Evolutionary conservation across 92 coral and sea anemone genomes (phyloP).

Genomic region (Diadumene lineata): DNA sequence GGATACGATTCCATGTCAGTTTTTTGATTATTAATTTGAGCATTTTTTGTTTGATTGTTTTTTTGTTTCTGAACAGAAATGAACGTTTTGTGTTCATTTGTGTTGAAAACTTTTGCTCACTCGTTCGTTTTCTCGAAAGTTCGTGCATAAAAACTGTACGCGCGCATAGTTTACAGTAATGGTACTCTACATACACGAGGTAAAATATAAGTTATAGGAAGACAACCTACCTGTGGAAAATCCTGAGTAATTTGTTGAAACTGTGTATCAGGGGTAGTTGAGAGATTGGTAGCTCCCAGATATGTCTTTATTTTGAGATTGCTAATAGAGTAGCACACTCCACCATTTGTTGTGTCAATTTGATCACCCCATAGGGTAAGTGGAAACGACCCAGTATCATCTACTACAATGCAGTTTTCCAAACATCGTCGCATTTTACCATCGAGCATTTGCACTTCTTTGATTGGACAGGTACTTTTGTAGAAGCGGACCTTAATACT

Average conservation of each 20-base stretch:
- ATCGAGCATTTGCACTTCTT: not conserved
- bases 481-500: not conserved
- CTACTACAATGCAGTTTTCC: conserved; percentile 12
- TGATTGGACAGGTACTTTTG: not conserved
- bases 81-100: too few relatives aligned
- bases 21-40: too few relatives aligned
- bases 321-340: not conserved
- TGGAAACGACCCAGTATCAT: conserved; percentile 2
- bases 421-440: not conserved
- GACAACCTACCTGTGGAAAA: conserved; percentile 26
- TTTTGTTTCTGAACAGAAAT: too few relatives aligned
- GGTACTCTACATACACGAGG: too few relatives aligned
- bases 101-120: too few relatives aligned
- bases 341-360: not conserved
- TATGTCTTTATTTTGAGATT: not conserved
- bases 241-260: not conserved
- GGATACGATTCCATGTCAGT: too few relatives aligned
- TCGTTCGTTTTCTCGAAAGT: too few relatives aligned
- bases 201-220: too few relatives aligned
- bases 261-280: conserved; percentile 16
- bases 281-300: conserved; percentile 10
- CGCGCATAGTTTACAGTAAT: too few relatives aligned
- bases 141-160: too few relatives aligned
- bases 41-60: too few relatives aligned
- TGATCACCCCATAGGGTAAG: conserved; percentile 1